These are phyloP conservation scores for Typhlichthys eigenmanni DNA, from an alignment of 2,797 vertebrate species.

Conservation along the genomic window DNA sequence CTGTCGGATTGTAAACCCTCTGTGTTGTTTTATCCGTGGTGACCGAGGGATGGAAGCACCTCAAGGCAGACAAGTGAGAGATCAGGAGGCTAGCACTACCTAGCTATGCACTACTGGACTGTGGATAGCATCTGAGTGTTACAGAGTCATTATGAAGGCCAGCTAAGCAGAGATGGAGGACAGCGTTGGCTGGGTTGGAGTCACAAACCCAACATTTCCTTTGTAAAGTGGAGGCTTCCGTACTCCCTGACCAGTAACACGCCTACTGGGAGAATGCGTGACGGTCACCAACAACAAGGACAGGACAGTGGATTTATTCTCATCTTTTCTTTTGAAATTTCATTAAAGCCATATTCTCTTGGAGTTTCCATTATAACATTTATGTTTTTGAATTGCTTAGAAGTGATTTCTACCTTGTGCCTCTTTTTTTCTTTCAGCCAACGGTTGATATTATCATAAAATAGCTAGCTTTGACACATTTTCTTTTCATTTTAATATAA, in stretches of 20 bases:
- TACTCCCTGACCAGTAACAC: slow-evolving; percentile 46
- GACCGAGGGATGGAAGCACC: slow-evolving; percentile 33
- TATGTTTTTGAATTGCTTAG: slow-evolving; percentile 70
- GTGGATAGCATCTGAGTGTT: slow-evolving; percentile 61
- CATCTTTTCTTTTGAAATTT: slow-evolving; percentile 65
- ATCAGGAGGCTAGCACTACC: slow-evolving; percentile 56
- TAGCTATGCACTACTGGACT: slow-evolving; percentile 67
- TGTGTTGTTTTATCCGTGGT: slow-evolving; percentile 53
- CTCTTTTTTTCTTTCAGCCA: slow-evolving; percentile 52
- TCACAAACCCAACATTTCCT: slow-evolving; percentile 38
- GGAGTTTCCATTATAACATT: slow-evolving; percentile 64
- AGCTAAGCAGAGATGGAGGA: slow-evolving; percentile 48
- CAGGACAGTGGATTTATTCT: slow-evolving; percentile 54
- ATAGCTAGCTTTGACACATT: slow-evolving; percentile 67
- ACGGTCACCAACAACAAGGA: slow-evolving; percentile 31
- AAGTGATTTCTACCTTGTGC: slow-evolving; percentile 70
- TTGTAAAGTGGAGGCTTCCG: slow-evolving; percentile 21
- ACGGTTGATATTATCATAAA: slow-evolving; percentile 59
- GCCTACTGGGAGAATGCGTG: slow-evolving; percentile 56
- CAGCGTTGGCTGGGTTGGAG: slow-evolving; percentile 33
- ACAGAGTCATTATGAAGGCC: slow-evolving; percentile 60
- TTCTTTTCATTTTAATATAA: slow-evolving; percentile 52
- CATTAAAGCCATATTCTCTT: slow-evolving; percentile 79
- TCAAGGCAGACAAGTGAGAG: slow-evolving; percentile 29
- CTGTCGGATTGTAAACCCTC: slow-evolving; percentile 47